Conservation (phyloP, 2,888 invertebrate genomes). For the Dione juno region DNA sequence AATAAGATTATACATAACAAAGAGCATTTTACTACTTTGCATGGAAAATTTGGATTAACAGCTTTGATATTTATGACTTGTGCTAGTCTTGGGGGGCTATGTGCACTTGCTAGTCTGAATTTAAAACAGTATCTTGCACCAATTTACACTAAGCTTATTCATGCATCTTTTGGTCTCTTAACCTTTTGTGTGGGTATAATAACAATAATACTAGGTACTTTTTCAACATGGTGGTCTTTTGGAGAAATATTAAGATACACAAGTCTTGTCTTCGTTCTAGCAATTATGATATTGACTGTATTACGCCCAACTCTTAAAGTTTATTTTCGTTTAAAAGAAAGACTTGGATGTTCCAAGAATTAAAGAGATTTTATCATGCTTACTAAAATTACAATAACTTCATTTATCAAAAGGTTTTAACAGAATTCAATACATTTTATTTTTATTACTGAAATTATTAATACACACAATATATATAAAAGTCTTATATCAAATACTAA, state of each 20-base stretch:
- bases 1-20: constrained; percentile 70
- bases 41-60: constrained; percentile 75
- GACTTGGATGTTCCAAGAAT: constrained; percentile 66
- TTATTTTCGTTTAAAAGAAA: constrained; percentile 76
- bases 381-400: not conserved
- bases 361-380: constrained; percentile 48
- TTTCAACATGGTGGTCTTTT: constrained; percentile 73
- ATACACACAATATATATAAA: not conserved
- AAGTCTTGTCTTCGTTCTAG: constrained; percentile 62
- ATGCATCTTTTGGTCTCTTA: constrained; percentile 69
- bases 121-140: constrained; percentile 75
- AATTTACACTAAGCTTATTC: constrained; percentile 74
- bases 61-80: constrained; percentile 69
- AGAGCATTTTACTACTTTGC: constrained; percentile 68
- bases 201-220: constrained; percentile 70
- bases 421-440: not conserved
- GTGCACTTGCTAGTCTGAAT: constrained; percentile 74
- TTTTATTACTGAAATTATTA: not conserved
- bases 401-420: not conserved
- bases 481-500: not conserved
- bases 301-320: constrained; percentile 74
- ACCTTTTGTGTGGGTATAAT: constrained; percentile 73
- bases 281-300: constrained; percentile 69
- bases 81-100: constrained; percentile 74
- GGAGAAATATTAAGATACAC: constrained; percentile 68